A percentile compares a stretch with the other conserved stretches of the same genome.
Conservation (phyloP, 2,113 vertebrate genomes). For the Gymnogyps californianus region DNA sequence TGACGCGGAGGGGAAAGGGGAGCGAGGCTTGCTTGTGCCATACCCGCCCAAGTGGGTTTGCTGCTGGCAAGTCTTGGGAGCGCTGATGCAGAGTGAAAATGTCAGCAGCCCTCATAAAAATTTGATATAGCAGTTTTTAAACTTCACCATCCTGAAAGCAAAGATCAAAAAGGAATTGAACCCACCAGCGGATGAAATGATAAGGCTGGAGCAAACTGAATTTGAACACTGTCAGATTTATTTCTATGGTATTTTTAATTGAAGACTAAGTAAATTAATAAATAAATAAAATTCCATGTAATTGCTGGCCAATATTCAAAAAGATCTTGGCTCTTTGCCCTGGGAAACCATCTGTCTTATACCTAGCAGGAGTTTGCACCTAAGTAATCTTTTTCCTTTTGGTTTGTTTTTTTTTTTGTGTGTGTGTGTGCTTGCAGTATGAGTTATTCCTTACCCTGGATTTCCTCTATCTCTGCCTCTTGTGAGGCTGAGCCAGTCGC, state of each 20-base stretch:
- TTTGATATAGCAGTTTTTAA: background rate
- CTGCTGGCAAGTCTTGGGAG: background rate
- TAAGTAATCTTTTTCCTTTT: background rate
- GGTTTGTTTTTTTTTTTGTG: background rate
- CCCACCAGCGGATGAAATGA: background rate
- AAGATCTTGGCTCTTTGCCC: background rate
- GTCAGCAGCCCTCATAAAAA: background rate
- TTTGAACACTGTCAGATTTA: background rate
- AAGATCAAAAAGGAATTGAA: background rate
- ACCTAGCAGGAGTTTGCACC: background rate
- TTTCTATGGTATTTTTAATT: background rate
- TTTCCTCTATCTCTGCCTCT: background rate
- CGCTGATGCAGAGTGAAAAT: background rate
- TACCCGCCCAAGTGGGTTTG: background rate
- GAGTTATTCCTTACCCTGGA: background rate
- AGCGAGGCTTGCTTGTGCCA: background rate
- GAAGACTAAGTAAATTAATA: background rate
- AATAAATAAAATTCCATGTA: background rate
- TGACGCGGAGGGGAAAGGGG: background rate
- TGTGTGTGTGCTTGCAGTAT: background rate
- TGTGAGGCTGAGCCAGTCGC: background rate
- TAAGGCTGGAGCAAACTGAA: background rate
- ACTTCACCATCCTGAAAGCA: background rate
- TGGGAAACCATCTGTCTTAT: constrained; percentile 29
- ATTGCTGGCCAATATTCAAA: background rate